Conservation (phyloP, 1,140 invertebrate species). For the Dryas iulia region DNA sequence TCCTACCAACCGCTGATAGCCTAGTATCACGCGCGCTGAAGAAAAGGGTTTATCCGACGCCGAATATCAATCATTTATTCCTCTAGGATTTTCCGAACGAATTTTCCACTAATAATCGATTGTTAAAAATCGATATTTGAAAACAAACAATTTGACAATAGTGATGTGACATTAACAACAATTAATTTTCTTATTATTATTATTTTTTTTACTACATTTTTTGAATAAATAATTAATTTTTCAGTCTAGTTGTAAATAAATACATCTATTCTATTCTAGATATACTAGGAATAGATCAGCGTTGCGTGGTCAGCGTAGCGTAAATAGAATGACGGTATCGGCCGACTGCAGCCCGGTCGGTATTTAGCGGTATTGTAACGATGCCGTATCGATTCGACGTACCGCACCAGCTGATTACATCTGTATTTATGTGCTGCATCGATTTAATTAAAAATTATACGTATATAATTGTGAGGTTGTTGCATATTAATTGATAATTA, state of each 20-base stretch:
- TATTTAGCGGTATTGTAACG: constrained; percentile 30
- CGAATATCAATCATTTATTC: constrained; percentile 55
- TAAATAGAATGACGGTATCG: constrained; percentile 53
- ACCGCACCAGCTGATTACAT: constrained; percentile 1
- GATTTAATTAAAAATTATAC: not conserved
- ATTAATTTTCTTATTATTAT: not conserved
- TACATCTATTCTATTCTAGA: constrained; percentile 51
- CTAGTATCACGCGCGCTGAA: constrained; percentile 79
- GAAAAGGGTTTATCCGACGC: constrained; percentile 80
- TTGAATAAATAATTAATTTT: too few relatives aligned
- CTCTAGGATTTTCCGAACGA: constrained; percentile 69
- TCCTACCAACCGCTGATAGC: constrained; percentile 59
- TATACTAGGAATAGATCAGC: constrained; percentile 61
- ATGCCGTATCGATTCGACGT: constrained; percentile 16
- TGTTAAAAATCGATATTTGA: not conserved
- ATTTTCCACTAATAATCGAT: constrained; percentile 52
- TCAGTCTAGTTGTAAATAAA: constrained; percentile 19
- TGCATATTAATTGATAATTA: too few relatives aligned
- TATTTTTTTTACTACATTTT: constrained; percentile 23
- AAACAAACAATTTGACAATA: not conserved
- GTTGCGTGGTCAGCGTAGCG: constrained; percentile 50
- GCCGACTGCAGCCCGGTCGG: constrained; percentile 32
- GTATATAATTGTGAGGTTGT: too few relatives aligned
- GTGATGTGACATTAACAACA: not conserved
- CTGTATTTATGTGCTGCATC: not conserved